Base-by-base conservation (phyloP, 1,140 invertebrate species). In the Heliconius congener region DNA sequence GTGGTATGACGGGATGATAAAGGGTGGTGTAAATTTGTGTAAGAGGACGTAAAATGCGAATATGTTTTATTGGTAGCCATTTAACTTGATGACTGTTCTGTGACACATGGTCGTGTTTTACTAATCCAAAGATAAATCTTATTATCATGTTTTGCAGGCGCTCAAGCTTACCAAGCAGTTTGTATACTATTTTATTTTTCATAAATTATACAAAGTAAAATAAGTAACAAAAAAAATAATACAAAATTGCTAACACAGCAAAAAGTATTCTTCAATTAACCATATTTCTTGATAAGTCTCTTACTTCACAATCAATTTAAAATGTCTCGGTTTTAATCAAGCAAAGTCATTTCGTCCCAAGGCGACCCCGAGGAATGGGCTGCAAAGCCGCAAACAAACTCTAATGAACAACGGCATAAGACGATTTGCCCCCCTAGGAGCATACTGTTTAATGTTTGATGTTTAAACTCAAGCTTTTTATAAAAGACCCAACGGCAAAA, bases 341-440 rank as follows among this genome's bases (percentile, higher is more conserved):
- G 57, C 52, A 74, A 78, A 79, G 77, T 74, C 73, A 78, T 81
- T 81, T 77, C 9, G 57, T 27, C 71, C 42, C 23, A 75, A 57
- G 42, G 73, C 46, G 70, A 57, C 76, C 71, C 72, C 23, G 8
- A 66, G 78, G 82, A 78, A 37, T 27, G 42, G 34, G 70, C 60
- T 37, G 46, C 55, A 76, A 77, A 77, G 74, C 73, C 42, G 71
- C 18, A 13, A 60, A 78, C 79, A 77, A 70, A 73, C 55, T 71
- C 76, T 81, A 83, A 85, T 82, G 80, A 85, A 76, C 76, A 73
- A 57, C 73, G 37, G 16, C 74, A 75, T 85, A 85, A 83, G 84
- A 80, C 82, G 84, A 82, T 85, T 85, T 85, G 77, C 83, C 78
- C 23, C 50, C 72, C 34, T 74, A 3, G 52, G 57, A 74, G 71